A percentile compares a stretch with the other conserved stretches of the same genome.
These are phyloP conservation scores for Cynoglossus semilaevis DNA, from an alignment of 2,113 vertebrate genomes.

Conservation along the genomic window DNA sequence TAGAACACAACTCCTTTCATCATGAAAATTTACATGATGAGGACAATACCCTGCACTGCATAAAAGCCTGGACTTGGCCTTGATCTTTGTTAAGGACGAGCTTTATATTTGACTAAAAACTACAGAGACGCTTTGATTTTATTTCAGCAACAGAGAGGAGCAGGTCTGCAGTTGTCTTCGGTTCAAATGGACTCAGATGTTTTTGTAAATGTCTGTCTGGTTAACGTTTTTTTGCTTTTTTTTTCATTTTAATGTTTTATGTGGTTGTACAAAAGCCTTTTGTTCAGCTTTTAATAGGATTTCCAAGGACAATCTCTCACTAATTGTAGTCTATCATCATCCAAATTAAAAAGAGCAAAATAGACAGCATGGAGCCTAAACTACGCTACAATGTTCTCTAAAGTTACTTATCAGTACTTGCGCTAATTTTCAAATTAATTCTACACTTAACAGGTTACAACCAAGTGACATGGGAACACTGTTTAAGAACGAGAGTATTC, in stretches of 20 bases:
- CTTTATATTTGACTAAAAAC: slow-evolving; percentile 26
- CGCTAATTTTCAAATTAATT: too few relatives aligned
- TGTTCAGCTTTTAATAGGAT: background rate
- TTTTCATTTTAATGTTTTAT: background rate
- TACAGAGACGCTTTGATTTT: slow-evolving; percentile 42
- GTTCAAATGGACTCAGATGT: slow-evolving; percentile 4
- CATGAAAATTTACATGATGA: slow-evolving; percentile 40
- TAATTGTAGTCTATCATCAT: too few relatives aligned
- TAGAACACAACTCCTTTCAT: slow-evolving; percentile 43
- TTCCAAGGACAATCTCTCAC: too few relatives aligned
- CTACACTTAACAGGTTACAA: too few relatives aligned
- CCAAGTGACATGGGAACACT: too few relatives aligned
- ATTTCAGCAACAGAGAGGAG: slow-evolving; percentile 16
- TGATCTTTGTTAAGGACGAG: slow-evolving; percentile 46
- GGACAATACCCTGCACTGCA: slow-evolving; percentile 1
- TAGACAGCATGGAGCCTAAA: too few relatives aligned
- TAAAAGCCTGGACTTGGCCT: slow-evolving; percentile 49
- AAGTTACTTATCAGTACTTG: too few relatives aligned
- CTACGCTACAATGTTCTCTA: too few relatives aligned
- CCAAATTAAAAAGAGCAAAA: too few relatives aligned
- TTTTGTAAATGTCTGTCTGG: background rate
- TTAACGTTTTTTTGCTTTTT: background rate
- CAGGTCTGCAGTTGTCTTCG: slow-evolving; percentile 1
- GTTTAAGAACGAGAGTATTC: too few relatives aligned
- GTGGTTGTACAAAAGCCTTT: background rate